Evolutionary conservation across 2,888 invertebrate species (phyloP).

Genomic region (Epinotia bilunana): DNA sequence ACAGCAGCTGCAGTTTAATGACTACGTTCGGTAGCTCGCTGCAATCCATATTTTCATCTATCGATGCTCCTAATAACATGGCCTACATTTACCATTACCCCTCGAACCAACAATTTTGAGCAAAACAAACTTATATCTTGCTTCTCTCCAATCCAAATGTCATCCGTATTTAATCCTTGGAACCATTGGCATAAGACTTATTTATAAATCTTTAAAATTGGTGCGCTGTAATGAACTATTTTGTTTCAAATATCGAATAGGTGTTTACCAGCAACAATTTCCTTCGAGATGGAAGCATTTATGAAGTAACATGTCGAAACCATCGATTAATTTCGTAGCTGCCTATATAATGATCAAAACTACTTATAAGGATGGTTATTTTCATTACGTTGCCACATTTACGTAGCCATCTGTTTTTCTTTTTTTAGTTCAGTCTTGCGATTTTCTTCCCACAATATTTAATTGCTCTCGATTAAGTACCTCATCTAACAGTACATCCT

Average conservation of each 20-base stretch:
- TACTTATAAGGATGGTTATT: conserved; percentile 45
- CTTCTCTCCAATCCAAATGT: conserved; percentile 12
- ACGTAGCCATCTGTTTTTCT: conserved; percentile 13
- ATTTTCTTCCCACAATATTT: conserved; percentile 30
- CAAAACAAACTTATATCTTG: conserved; percentile 36
- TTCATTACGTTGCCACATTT: conserved; percentile 43
- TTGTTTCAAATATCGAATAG: conserved; percentile 45
- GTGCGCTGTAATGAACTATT: background rate
- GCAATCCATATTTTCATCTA: conserved; percentile 49
- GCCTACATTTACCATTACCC: conserved; percentile 51
- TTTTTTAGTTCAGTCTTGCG: conserved; percentile 5
- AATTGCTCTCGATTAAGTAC: conserved; percentile 52
- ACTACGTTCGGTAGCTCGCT: conserved; percentile 45
- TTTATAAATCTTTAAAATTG: background rate
- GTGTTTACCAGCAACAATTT: conserved; percentile 67
- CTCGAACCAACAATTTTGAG: conserved; percentile 52
- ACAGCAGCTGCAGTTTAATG: conserved; percentile 45
- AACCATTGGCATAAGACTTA: conserved; percentile 1
- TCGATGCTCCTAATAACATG: conserved; percentile 58
- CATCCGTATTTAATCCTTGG: conserved; percentile 38
- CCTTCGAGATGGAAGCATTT: conserved; percentile 67
- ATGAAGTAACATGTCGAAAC: conserved; percentile 68
- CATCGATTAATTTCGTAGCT: conserved; percentile 71
- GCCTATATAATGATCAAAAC: conserved; percentile 63
- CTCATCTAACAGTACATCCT: conserved; percentile 53